These are phyloP conservation scores for Gymnoscopelus microlampas DNA, from an alignment of 2,797 vertebrate genomes.

Conservation along the genomic window DNA sequence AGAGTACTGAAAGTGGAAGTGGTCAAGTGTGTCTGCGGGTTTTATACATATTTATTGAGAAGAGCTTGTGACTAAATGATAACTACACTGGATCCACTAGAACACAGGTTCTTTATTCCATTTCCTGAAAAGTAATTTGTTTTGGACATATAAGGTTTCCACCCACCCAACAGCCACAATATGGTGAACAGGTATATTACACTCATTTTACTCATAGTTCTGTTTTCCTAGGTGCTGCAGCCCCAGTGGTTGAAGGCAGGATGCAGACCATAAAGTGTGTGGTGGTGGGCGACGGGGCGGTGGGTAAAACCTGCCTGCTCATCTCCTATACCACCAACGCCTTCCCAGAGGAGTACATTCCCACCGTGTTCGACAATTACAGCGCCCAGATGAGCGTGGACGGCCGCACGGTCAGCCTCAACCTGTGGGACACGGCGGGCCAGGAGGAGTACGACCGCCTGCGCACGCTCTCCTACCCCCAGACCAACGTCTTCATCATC, in stretches of 20 bases:
- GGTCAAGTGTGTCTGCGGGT: too few relatives aligned
- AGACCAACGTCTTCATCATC: conserved; percentile 95
- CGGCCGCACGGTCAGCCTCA: conserved; percentile 91
- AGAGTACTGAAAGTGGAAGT: too few relatives aligned
- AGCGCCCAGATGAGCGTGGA: conserved; percentile 95
- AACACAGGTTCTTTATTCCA: too few relatives aligned
- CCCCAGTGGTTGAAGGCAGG: conserved; percentile 84
- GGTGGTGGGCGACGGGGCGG: conserved; percentile 93
- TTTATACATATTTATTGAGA: too few relatives aligned
- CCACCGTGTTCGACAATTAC: conserved; percentile 96
- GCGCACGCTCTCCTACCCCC: conserved; percentile 91
- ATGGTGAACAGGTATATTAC: too few relatives aligned
- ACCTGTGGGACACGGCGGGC: conserved; percentile 95
- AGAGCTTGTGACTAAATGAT: too few relatives aligned
- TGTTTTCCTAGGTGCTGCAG: conserved; percentile 78
- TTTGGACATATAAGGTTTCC: too few relatives aligned
- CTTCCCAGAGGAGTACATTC: conserved; percentile 94
- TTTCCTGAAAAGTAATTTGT: too few relatives aligned
- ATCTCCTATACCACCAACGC: conserved; percentile 96
- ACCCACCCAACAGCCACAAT: too few relatives aligned
- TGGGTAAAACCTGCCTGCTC: conserved; percentile 95
- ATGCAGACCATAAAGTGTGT: conserved; percentile 98
- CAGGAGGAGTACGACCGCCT: conserved; percentile 95
- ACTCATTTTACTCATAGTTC: conserved; percentile 25
- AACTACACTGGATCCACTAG: too few relatives aligned